These are phyloP conservation scores for Leptarthrus brevirostris DNA, from an alignment of 2,888 invertebrate species.

Conservation along the genomic window DNA sequence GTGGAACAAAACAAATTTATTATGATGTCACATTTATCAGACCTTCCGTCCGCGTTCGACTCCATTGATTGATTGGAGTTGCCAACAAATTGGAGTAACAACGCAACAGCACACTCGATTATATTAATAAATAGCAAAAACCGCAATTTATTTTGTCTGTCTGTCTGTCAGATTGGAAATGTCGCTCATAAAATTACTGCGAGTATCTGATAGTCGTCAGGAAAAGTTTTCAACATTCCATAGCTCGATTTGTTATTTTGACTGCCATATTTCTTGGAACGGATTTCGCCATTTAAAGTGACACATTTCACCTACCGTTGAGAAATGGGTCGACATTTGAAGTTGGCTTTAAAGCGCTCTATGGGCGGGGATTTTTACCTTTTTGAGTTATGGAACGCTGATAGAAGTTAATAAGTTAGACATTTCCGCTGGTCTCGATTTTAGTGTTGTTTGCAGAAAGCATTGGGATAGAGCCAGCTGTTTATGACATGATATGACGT, in stretches of 20 bases:
- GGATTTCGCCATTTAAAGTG: slow-evolving; percentile 26
- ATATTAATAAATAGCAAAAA: slow-evolving; percentile 37
- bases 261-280: background rate
- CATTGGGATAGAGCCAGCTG: too few species aligned
- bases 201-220: slow-evolving; percentile 9
- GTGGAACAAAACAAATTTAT: slow-evolving; percentile 11
- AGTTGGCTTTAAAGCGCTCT: background rate
- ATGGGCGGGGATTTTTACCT: background rate
- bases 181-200: slow-evolving; percentile 37
- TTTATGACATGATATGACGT: too few species aligned
- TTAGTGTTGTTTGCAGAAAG: too few species aligned
- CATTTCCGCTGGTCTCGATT: too few species aligned
- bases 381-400: too few species aligned
- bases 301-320: slow-evolving; percentile 25
- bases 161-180: slow-evolving; percentile 42
- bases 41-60: slow-evolving; percentile 27
- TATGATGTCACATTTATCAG: slow-evolving; percentile 16
- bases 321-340: slow-evolving; percentile 20
- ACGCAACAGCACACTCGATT: background rate
- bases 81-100: slow-evolving; percentile 23
- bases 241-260: slow-evolving; percentile 32
- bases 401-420: too few species aligned
- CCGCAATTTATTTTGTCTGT: slow-evolving; percentile 41
- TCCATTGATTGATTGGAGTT: slow-evolving; percentile 31
- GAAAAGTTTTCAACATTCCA: slow-evolving; percentile 28